Base-by-base conservation (phyloP, 1,140 invertebrate species). In the Drosophila ficusphila region DNA sequence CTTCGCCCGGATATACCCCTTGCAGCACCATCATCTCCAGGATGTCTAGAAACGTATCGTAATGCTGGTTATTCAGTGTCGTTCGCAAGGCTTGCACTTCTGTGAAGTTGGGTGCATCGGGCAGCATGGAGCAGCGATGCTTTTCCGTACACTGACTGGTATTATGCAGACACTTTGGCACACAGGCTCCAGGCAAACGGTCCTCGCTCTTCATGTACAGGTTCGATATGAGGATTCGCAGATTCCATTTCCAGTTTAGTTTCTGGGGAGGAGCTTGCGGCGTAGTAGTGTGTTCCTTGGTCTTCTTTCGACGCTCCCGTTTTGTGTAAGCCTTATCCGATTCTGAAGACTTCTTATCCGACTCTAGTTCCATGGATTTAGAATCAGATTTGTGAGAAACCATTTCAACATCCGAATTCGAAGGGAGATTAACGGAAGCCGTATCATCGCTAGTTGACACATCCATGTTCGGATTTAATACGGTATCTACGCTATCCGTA, bases 1-100 rank as follows among this genome's bases (percentile, higher is more conserved):
- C 42, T 8, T 86, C 81, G 2, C 74, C 81, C 0, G 81, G 81
- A 9, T 54, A 86, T 2, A 88, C 82, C 4, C 49, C 52, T 29
- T 86, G 81, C 8, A 88, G 18, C 12, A 57, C 68, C 62, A 86
- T 65, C 7, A 38, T 64, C 14, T 77, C 58, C 11, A 88, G 42
- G 31, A 86, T 77, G 38, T 88, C 76, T 7, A 86, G 33, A 19
- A 69, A 86, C 0, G 82, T 81, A 3, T 86, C 82, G 27, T 86
- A 88, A 16, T 81, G 67, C 39, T 88, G 68, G 2, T 52, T 70
- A 12, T 67, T 25, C 7, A 86, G 46, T n/a, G 79, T 76, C 0
- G 38, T 81, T 9, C 73, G 49, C 3, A 86, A 29, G 0, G 61
- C 49, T 34, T 88, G 82, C 0, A 52, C 58, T 2, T 48, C 34